Conservation (phyloP, 2,888 invertebrate genomes). For the Portevinia maculata region DNA sequence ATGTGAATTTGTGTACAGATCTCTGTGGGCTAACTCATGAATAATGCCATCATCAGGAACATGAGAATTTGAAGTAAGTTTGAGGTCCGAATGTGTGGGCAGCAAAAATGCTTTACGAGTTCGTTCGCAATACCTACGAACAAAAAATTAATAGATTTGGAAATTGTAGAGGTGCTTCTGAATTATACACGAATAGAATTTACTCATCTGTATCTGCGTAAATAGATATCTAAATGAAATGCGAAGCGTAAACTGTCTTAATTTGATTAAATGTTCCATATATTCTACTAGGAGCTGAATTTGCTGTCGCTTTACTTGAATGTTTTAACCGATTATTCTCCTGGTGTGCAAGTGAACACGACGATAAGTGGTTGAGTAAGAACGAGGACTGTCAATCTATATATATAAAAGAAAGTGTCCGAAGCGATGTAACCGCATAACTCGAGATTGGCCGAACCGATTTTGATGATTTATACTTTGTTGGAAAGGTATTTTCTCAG, state of each 20-base stretch:
- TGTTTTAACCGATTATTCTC: too few relatives aligned
- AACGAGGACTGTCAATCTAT: too few relatives aligned
- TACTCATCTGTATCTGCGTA: neutral
- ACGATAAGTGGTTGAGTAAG: too few relatives aligned
- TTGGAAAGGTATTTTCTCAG: too few relatives aligned
- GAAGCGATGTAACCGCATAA: too few relatives aligned
- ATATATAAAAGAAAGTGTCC: too few relatives aligned
- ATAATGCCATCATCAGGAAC: slow-evolving; percentile 40
- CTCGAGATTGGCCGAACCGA: too few relatives aligned
- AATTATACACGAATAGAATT: neutral
- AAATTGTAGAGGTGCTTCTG: neutral
- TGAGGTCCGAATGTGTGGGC: slow-evolving; percentile 5
- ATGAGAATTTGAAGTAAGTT: slow-evolving; percentile 27
- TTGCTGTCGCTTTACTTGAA: too few relatives aligned
- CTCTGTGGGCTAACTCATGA: slow-evolving; percentile 43
- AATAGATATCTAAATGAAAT: neutral
- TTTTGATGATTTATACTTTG: too few relatives aligned
- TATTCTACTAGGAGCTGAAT: neutral
- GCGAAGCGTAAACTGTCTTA: neutral
- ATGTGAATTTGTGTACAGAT: slow-evolving; percentile 11
- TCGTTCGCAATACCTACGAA: slow-evolving; percentile 26
- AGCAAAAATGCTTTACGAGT: slow-evolving; percentile 1
- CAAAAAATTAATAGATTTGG: neutral
- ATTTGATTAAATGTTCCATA: neutral
- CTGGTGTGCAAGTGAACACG: too few relatives aligned